A percentile compares a stretch with the other conserved stretches of the same genome.
Evolutionary conservation across 2,113 vertebrate genomes (phyloP).

Genomic region (Martes martes): DNA sequence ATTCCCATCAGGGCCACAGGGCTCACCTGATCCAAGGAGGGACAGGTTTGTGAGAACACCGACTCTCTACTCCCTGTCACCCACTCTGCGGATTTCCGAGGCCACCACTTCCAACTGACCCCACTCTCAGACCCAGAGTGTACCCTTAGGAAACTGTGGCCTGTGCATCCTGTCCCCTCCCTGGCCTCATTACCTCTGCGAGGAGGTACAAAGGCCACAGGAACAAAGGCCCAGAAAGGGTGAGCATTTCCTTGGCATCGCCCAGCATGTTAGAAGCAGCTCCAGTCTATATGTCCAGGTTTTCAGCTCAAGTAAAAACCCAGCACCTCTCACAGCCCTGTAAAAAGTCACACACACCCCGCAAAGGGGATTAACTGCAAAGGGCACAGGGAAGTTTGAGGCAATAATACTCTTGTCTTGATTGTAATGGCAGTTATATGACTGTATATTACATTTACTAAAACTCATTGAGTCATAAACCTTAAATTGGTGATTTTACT

Average conservation of each 20-base stretch:
- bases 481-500: conserved; percentile 30
- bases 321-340: neutral
- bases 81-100: neutral
- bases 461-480: neutral
- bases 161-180: neutral
- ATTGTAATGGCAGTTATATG: neutral
- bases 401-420: neutral
- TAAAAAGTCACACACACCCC: neutral
- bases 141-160: neutral
- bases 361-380: neutral
- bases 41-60: neutral
- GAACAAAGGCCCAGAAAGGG: neutral
- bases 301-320: neutral
- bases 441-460: neutral
- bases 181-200: neutral
- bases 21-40: neutral
- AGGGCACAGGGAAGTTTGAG: neutral
- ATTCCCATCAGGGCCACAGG: neutral
- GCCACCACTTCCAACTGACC: neutral
- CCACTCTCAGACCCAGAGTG: neutral
- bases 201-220: neutral
- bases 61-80: neutral
- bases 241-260: neutral
- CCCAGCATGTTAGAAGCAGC: neutral
- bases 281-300: neutral